Percentiles rank a stretch among this genome's conserved stretches.
These are phyloP conservation scores for Pandemis heparana DNA, from an alignment of 2,888 invertebrate genomes.

Conservation along the genomic window DNA sequence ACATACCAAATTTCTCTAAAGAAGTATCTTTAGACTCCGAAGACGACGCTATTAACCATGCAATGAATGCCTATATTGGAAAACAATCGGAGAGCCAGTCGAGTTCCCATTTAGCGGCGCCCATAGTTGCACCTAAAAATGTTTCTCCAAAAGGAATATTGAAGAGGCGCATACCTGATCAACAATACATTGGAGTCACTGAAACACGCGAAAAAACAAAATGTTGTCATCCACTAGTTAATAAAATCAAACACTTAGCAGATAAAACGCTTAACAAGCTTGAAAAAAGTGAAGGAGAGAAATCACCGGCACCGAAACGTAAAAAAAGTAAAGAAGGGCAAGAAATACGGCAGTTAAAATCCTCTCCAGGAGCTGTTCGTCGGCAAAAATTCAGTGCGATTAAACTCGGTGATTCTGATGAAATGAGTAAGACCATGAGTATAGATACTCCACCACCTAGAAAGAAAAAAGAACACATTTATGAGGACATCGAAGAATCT, in stretches of 20 bases:
- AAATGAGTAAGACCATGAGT: constrained; percentile 80
- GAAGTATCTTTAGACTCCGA: constrained; percentile 80
- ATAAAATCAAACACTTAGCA: constrained; percentile 87
- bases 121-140: constrained; percentile 72
- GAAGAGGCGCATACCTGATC: constrained; percentile 79
- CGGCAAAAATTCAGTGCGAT: constrained; percentile 82
- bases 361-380: constrained; percentile 87
- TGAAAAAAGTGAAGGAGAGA: constrained; percentile 77
- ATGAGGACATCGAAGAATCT: constrained; percentile 86
- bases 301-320: constrained; percentile 71
- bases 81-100: constrained; percentile 70
- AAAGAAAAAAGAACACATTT: constrained; percentile 86
- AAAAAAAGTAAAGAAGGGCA: constrained; percentile 84
- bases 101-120: constrained; percentile 63
- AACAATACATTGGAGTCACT: constrained; percentile 73
- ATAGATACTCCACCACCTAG: constrained; percentile 77
- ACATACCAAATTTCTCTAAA: constrained; percentile 82
- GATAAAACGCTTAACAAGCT: constrained; percentile 85
- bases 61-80: constrained; percentile 54
- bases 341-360: constrained; percentile 86
- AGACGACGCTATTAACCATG: constrained; percentile 70
- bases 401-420: constrained; percentile 80
- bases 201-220: constrained; percentile 82
- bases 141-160: constrained; percentile 84
- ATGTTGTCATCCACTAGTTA: constrained; percentile 87